phyloP scores from a whole-genome alignment of 1,140 invertebrate species.

The Lordiphosa clarofinis region DNA sequence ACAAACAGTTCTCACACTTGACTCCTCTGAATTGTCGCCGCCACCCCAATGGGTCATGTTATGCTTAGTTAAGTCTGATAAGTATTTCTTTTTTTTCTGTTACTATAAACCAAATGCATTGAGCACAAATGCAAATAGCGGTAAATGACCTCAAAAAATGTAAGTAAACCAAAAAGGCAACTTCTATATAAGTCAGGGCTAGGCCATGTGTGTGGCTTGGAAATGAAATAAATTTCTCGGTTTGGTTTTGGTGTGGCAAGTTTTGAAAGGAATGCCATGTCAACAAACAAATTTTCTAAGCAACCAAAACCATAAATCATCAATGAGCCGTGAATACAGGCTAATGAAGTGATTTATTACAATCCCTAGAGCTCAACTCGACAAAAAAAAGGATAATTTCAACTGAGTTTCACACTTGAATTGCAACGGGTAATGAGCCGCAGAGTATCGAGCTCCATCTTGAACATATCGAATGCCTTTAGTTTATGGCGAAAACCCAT shows the following conservation, averaged over 20 bases:
- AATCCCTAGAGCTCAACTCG: constrained; percentile 16
- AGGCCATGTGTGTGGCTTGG: constrained; percentile 11
- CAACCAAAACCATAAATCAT: constrained; percentile 50
- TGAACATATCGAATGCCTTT: constrained; percentile 36
- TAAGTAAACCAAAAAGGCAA: constrained; percentile 14
- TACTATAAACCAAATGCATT: constrained; percentile 57
- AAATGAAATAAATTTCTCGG: not conserved
- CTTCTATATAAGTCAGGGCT: constrained; percentile 17
- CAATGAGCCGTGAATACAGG: constrained; percentile 41
- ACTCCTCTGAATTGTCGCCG: not conserved
- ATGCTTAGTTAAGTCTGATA: constrained; percentile 54
- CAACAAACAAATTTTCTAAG: constrained; percentile 54
- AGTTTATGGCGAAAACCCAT: constrained; percentile 44
- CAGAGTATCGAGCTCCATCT: constrained; percentile 23
- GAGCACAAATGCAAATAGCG: constrained; percentile 66
- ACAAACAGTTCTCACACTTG: constrained; percentile 43
- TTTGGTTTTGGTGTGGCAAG: constrained; percentile 14
- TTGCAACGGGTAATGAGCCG: constrained; percentile 49
- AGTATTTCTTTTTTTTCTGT: constrained; percentile 17
- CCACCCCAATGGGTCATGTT: constrained; percentile 37
- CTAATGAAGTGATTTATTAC: constrained; percentile 73
- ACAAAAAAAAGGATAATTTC: constrained; percentile 3
- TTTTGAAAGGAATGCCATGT: constrained; percentile 26
- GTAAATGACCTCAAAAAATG: constrained; percentile 47
- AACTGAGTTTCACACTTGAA: constrained; percentile 66